Evolutionary conservation across 2,113 vertebrate species (phyloP).

Genomic region (Naja naja): DNA sequence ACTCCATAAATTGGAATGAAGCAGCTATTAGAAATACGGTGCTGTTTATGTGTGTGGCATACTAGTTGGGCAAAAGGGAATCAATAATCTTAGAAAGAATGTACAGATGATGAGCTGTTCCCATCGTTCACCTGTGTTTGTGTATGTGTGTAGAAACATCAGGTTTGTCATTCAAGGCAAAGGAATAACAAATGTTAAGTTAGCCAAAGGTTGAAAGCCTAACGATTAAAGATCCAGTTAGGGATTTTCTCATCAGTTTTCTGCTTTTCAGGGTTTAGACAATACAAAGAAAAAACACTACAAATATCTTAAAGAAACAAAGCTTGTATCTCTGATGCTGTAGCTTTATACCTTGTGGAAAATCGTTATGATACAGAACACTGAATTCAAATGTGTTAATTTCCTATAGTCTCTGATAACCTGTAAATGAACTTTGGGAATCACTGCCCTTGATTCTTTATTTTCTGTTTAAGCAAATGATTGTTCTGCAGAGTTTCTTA

Average conservation of each 20-base stretch:
- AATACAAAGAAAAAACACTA: background rate
- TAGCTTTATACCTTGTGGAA: background rate
- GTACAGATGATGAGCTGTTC: background rate
- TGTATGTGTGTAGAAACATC: background rate
- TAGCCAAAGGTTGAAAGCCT: background rate
- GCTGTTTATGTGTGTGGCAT: background rate
- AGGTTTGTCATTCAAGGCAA: background rate
- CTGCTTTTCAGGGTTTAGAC: background rate
- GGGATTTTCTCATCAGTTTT: background rate
- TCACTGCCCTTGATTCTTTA: background rate
- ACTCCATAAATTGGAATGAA: background rate
- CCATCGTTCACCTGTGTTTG: background rate
- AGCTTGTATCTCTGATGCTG: background rate
- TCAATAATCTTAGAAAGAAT: background rate
- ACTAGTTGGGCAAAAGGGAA: background rate
- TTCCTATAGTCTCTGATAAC: background rate
- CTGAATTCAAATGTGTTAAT: background rate
- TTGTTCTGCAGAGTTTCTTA: background rate
- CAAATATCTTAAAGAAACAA: background rate
- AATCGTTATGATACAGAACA: background rate
- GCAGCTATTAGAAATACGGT: background rate
- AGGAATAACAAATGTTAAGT: background rate
- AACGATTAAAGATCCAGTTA: background rate
- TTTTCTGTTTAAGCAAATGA: background rate
- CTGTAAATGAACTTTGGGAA: background rate